Evolutionary conservation across 92 coral and sea anemone genomes (phyloP), one percentile per base, ranked within the genome.

Genomic region (Meandrina meandrites): DNA sequence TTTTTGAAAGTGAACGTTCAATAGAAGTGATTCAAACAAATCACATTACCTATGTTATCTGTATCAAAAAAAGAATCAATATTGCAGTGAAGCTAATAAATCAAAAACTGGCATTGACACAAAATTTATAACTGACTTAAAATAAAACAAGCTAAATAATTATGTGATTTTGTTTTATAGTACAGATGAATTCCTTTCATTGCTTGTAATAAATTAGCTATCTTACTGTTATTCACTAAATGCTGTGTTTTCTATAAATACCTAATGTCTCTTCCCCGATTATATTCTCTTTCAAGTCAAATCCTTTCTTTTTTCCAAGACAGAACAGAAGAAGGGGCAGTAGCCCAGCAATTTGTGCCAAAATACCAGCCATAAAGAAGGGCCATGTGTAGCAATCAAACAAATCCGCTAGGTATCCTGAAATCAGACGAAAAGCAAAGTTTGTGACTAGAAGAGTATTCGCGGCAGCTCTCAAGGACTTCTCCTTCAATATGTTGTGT

Each of bases 251-350:
- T 72, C n/a, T 34, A 36, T 72, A 36, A 5, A 37, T 19, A 32
- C 27, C 77, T 18, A 72, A 72, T 19, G 24, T 28, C 36, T 36
- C 5, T 37, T 72, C 47, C 9, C 77, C 8, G n/a, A 1, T 17
- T 32, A 16, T 72, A 72, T 71, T 37, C 14, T 72, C 1, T 72
- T 72, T 72, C 77, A 72, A 35, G 77, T 72, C 77, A 34, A 19
- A 19, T 3, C 51, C 36, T 19, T n/a, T 22, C 34, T n/a, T 45
- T 16, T 80, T 17, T 19, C 36, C 30, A 31, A 80, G 74, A 32
- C 84, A 80, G 56, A 80, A 68, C 47, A 80, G 75, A 47, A 53
- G 56, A 16, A 62, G 30, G 37, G 84, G 84, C 31, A 80, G n/a
- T 8, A 80, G 30, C 16, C 75, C 84, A 12, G 84, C 84, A 12